Evolutionary conservation across 2,888 invertebrate species (phyloP).

Genomic region (Fragum whitleyi): DNA sequence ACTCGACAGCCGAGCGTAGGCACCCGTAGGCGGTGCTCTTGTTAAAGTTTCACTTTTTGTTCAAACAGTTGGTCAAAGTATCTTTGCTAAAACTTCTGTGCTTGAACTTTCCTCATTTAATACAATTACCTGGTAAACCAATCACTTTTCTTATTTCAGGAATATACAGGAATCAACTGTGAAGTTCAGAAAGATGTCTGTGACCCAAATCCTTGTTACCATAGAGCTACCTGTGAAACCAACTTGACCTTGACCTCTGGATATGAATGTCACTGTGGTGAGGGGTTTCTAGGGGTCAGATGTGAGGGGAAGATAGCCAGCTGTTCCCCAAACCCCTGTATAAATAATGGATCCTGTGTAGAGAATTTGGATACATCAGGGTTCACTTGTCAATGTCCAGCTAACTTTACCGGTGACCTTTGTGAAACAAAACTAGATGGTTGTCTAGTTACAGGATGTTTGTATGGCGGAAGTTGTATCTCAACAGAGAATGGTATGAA

Average conservation of each 20-base stretch:
- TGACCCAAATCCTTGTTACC: conserved; percentile 78
- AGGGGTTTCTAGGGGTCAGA: conserved; percentile 77
- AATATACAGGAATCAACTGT: conserved; percentile 91
- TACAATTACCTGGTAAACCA: no score
- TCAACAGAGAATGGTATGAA: conserved; percentile 47
- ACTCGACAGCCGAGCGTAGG: no score
- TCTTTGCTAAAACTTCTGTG: no score
- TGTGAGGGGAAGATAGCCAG: conserved; percentile 72
- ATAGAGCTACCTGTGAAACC: conserved; percentile 76
- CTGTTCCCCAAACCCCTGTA: conserved; percentile 89
- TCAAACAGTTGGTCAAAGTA: no score
- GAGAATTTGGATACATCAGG: conserved; percentile 84
- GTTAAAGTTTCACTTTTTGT: no score
- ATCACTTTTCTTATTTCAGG: conserved; percentile 84
- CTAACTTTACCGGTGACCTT: conserved; percentile 87
- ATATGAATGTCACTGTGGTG: conserved; percentile 76
- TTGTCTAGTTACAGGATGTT: conserved; percentile 96
- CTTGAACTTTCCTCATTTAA: no score
- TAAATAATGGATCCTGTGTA: conserved; percentile 91
- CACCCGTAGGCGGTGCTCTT: no score
- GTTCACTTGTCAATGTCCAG: conserved; percentile 87
- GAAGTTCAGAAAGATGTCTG: conserved; percentile 90
- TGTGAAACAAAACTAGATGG: conserved; percentile 94
- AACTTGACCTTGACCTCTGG: conserved; percentile 65
- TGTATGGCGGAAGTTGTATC: conserved; percentile 93